Percentiles rank a stretch among this genome's conserved stretches.
These are phyloP conservation scores for Caretta caretta DNA, from an alignment of 2,113 vertebrate species.

Conservation along the genomic window DNA sequence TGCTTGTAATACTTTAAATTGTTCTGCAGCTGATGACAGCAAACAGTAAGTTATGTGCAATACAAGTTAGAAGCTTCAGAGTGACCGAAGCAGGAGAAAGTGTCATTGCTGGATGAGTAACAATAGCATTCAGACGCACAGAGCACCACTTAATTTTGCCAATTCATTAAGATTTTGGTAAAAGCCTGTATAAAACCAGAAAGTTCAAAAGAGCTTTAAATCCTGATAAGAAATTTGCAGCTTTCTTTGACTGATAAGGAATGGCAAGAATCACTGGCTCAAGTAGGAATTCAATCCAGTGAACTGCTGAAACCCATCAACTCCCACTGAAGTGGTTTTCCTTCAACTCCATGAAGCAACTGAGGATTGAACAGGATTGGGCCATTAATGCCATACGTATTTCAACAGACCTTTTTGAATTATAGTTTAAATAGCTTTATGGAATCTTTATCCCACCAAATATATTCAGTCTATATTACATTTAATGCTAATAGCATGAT, in stretches of 20 bases:
- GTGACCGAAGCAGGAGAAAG: not conserved
- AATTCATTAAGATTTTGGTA: not conserved
- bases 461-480: not conserved
- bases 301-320: not conserved
- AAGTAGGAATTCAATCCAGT: not conserved
- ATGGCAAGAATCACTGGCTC: not conserved
- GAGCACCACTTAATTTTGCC: not conserved
- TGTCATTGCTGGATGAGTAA: fast-evolving
- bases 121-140: not conserved
- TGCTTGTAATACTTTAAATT: not conserved
- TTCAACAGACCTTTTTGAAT: not conserved
- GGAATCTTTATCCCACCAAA: not conserved
- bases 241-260: not conserved
- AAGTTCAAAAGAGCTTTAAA: not conserved
- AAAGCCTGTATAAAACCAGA: not conserved
- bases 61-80: not conserved
- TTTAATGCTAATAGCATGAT: not conserved
- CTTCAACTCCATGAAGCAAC: fast-evolving
- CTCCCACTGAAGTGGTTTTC: not conserved
- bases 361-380: fast-evolving
- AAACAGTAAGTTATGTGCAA: slow-evolving; percentile 5
- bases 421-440: not conserved
- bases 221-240: not conserved
- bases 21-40: slow-evolving; percentile 51
- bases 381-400: fast-evolving